Conservation (phyloP, 2,797 vertebrate species). For the Sciurus vulgaris region DNA sequence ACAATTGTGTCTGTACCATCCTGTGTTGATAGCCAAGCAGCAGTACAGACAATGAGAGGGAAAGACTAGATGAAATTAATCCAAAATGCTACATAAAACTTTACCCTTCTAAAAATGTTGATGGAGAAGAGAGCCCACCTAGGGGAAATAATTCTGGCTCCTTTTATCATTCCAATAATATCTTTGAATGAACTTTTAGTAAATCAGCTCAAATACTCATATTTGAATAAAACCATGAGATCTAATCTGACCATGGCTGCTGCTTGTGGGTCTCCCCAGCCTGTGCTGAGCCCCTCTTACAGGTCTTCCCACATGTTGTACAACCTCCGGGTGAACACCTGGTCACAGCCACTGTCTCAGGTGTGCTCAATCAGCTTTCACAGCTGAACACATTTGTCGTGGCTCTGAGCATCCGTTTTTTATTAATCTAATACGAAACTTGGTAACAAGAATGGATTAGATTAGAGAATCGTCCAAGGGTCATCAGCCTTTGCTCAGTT, state of each 20-base stretch:
- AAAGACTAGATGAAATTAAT: background rate
- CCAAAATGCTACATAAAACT: background rate
- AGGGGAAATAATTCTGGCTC: background rate
- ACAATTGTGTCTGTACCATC: background rate
- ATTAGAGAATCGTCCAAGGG: background rate
- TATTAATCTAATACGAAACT: background rate
- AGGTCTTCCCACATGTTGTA: constrained; percentile 33
- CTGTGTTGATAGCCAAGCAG: background rate
- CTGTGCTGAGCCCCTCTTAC: rapidly evolving
- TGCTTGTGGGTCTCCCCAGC: background rate
- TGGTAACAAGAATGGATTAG: background rate
- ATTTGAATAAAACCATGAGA: background rate
- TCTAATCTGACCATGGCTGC: background rate
- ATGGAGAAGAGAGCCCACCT: background rate
- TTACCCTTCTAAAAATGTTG: background rate
- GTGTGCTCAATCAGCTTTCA: constrained; percentile 47
- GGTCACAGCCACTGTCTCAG: constrained; percentile 55
- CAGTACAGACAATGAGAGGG: background rate
- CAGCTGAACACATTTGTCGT: constrained; percentile 43
- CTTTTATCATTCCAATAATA: background rate
- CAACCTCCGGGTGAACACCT: constrained; percentile 67
- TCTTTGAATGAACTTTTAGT: background rate
- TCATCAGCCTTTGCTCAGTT: background rate
- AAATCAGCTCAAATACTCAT: background rate
- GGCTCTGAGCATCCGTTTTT: background rate